phyloP scores from a whole-genome alignment of 2,888 invertebrate species.

The Lissonota sp. region DNA sequence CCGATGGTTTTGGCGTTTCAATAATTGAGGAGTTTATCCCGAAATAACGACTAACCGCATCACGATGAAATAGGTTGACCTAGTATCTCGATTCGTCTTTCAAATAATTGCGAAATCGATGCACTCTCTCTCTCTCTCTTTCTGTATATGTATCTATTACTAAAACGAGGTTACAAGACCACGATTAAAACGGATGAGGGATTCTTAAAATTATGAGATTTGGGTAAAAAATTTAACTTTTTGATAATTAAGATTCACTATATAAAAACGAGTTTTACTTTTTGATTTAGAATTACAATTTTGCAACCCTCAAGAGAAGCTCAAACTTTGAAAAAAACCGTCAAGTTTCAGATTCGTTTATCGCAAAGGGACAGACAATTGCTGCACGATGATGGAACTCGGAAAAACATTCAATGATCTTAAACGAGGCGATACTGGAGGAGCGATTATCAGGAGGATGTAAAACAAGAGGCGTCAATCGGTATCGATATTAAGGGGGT shows the following conservation, averaged over 20 bases:
- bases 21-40: constrained; percentile 21
- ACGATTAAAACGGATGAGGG: neutral
- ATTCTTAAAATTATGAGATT: neutral
- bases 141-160: neutral
- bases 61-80: constrained; percentile 29
- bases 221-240: neutral
- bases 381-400: no score
- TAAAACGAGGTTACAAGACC: neutral
- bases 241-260: neutral
- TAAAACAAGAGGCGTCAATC: constrained; percentile 32
- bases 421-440: no score
- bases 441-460: constrained; percentile 3
- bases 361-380: no score
- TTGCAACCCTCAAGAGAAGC: no score
- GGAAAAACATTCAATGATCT: no score
- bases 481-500: constrained; percentile 55
- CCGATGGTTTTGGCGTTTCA: constrained; percentile 9
- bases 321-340: no score
- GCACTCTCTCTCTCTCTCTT: neutral
- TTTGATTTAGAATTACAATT: no score
- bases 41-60: constrained; percentile 34
- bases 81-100: constrained; percentile 34
- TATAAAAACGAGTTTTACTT: no score
- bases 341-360: no score
- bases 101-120: constrained; percentile 25